phyloP scores from a whole-genome alignment of 2,888 invertebrate species.

The Drosophila barbarae region DNA sequence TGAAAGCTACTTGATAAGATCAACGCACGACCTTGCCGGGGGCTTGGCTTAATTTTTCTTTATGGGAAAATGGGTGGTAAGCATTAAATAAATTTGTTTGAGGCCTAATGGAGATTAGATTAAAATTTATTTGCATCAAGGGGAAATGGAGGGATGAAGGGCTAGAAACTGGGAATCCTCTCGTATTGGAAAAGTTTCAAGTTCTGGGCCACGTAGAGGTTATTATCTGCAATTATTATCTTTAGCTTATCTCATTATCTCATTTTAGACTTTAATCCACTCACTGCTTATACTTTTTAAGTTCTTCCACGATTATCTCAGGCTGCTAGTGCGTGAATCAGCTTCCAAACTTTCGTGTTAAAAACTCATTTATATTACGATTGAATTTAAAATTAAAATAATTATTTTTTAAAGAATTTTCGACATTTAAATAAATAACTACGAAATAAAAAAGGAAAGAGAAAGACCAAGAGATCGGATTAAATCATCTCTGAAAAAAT shows the following conservation, averaged over 20 bases:
- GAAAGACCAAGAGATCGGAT: no score
- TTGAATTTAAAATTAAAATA: no score
- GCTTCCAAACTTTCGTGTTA: background rate
- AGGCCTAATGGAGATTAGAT: background rate
- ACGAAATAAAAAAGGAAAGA: no score
- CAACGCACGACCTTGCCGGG: background rate
- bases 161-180: background rate
- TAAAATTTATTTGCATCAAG: background rate
- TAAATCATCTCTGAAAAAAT: no score
- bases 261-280: background rate
- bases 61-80: background rate
- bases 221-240: background rate
- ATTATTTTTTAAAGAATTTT: no score
- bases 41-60: background rate
- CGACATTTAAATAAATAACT: no score
- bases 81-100: no score
- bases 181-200: background rate
- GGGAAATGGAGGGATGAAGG: no score
- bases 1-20: background rate
- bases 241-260: background rate
- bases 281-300: background rate
- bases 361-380: background rate
- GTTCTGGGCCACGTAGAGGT: constrained; percentile 3
- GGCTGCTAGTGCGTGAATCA: background rate
- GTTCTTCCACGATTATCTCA: background rate